These are phyloP conservation scores for Drosophila tristis DNA, from an alignment of 1,140 invertebrate genomes.

Conservation along the genomic window DNA sequence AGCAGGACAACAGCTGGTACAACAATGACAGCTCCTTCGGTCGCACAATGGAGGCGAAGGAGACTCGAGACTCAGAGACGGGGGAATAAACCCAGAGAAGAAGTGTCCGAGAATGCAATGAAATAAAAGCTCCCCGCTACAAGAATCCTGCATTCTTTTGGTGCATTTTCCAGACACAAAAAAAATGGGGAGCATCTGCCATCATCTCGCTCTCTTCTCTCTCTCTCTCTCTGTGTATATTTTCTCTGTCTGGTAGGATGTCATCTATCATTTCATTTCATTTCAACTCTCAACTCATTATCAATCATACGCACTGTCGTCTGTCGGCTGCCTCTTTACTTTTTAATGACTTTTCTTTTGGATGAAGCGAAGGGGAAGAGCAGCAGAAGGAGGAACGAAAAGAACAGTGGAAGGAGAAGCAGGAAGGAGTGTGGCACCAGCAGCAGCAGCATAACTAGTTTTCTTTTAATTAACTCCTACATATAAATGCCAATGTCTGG, in stretches of 20 bases:
- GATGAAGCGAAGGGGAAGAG: not conserved
- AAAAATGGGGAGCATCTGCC: conserved; percentile 48
- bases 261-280: too few species aligned
- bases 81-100: not conserved
- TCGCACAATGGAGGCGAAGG: conserved; percentile 9
- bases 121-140: conserved; percentile 74
- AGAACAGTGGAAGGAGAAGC: not conserved
- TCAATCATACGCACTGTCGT: conserved; percentile 72
- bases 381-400: not conserved
- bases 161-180: conserved; percentile 42
- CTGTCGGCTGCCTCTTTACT: conserved; percentile 34
- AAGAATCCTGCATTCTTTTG: conserved; percentile 56
- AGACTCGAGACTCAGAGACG: not conserved
- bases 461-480: conserved; percentile 79
- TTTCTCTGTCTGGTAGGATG: conserved; percentile 2
- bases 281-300: conserved; percentile 52
- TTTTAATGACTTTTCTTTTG: conserved; percentile 71
- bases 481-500: conserved; percentile 68
- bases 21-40: conserved; percentile 30
- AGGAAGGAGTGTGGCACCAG: too few species aligned
- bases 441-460: conserved; percentile 63
- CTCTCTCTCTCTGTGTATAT: not conserved
- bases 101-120: conserved; percentile 31
- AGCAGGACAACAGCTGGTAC: conserved; percentile 26
- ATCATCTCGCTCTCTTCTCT: not conserved